Base-by-base conservation (phyloP, 2,888 invertebrate genomes). In the Rotaria magnacalcarata region DNA sequence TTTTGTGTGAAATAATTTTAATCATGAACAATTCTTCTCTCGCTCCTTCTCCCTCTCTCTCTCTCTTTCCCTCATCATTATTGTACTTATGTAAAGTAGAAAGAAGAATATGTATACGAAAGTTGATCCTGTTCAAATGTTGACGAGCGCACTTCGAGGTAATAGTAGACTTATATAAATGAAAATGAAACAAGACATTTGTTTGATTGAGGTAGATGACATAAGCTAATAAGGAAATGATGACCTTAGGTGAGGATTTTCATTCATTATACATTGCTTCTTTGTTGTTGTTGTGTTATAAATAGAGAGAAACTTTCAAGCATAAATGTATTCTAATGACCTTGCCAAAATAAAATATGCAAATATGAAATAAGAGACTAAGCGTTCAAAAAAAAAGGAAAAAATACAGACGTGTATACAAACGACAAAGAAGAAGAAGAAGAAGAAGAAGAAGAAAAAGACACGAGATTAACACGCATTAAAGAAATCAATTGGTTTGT, bases 91-190 rank as follows among this genome's bases (percentile, higher is more conserved):
- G 67, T 27, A 67, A 67, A 67, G 19, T 67, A 34, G 67, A 67
- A 5, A 16, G 5, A 41, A 34, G 67, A 67, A 67, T 67, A 67
- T 67, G 67, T 19, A 67, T 67, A 67, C 67, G 67, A 47, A 80
- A 80, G 47, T 47, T 80, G 80, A 80, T 80, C 80, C 80, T 67
- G 80, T 80, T 80, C 80, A 80, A 80, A 80, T 80, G 80, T 80
- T 8, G 47, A 19, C 34, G 16, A 34, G 7, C 34, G 67, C 67
- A 67, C 67, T 67, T 67, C 34, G 67, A 67, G 67, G 67, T 67
- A 67, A 67, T 67, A 19, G 34, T 67, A 67, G 67, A 67, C 67
- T 67, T 67, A 67, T 67, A 67, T 34, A 67, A 41, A 67, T 41
- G 67, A 67, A 27, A 1, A 34, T 41, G 19, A 67, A 11, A 41